Conservation (phyloP, 2,113 vertebrate genomes). For the Brachypodius melanocephalos region DNA sequence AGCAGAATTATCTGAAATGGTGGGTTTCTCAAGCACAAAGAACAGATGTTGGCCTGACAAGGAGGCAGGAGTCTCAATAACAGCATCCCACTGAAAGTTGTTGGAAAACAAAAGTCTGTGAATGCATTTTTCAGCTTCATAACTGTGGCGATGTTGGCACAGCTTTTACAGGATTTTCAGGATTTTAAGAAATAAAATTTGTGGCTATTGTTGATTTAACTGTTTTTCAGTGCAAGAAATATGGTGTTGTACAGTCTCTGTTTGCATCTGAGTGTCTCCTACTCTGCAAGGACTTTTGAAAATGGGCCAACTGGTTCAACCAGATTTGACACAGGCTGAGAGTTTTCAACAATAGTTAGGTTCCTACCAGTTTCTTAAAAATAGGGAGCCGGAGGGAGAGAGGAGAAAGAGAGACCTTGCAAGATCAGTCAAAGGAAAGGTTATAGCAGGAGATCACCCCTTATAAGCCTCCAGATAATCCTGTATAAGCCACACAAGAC, state of each 20-base stretch:
- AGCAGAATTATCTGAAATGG: neutral
- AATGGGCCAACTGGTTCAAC: neutral
- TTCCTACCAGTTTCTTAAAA: neutral
- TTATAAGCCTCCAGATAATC: neutral
- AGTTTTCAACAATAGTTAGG: conserved; percentile 6
- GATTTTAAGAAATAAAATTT: neutral
- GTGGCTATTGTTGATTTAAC: neutral
- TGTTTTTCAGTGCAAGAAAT: neutral
- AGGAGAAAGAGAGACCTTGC: neutral
- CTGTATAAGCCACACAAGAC: neutral
- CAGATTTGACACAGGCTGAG: conserved; percentile 21
- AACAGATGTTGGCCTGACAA: neutral
- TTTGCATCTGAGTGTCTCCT: neutral
- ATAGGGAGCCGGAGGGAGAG: neutral
- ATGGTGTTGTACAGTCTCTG: neutral
- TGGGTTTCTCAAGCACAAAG: neutral
- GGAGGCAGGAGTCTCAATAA: neutral
- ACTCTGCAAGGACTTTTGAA: neutral
- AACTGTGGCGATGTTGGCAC: neutral
- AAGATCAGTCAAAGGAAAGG: neutral
- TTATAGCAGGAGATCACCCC: neutral
- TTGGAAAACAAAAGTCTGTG: neutral
- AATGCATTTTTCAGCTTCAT: neutral
- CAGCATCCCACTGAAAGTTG: neutral
- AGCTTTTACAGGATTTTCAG: neutral